Base-by-base conservation (phyloP, 2,797 vertebrate genomes). In the Spea hammondii region DNA sequence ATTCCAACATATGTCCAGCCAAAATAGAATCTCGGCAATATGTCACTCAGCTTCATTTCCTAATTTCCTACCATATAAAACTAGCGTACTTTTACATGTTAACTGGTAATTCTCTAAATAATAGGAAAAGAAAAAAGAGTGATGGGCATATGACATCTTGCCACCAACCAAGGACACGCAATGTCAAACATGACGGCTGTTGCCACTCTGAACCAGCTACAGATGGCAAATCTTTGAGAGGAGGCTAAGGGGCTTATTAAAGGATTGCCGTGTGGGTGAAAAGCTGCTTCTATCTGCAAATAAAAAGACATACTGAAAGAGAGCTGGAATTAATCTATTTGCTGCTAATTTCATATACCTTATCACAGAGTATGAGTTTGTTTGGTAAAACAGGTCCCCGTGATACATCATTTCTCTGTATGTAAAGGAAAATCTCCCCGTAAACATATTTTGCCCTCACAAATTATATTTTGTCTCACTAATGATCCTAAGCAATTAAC, bases 1-100 rank as follows among this genome's bases (percentile, higher is more conserved):
- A 70, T 77, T 74, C 49, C 57, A 73, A 78, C 80, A 82, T 82
- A 82, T 82, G 80, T 82, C 81, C 47, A 70, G 53, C 9, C 57
- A 65, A 78, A 82, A 77, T 78, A 68, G 69, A 72, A 77, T 45
- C 57, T 68, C 44, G 14, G 57, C 77, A 82, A 82, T 82, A 44
- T 78, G 80, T 78, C 80, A 82, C 53, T 82, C 80, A 64, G 70
- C 46, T 72, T 48, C 32, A 7, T 60, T 60, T 46, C 57, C 10
- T 72, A 9, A 7, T 60, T 60, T 46, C 57, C 10, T 72, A 9
- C 4, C 46, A 10, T 74, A 44, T 62, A 49, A 64, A 64, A 17
- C 47, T 48, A 50, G n/a, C 12, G 13, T 32, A n/a, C 48, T 77
- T 46, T n/a, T 64, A 60, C 55, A 73, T 73, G 70, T 70, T 59